These are phyloP conservation scores for Monodelphis domestica DNA, from an alignment of 2,797 vertebrate species.

Conservation along the genomic window DNA sequence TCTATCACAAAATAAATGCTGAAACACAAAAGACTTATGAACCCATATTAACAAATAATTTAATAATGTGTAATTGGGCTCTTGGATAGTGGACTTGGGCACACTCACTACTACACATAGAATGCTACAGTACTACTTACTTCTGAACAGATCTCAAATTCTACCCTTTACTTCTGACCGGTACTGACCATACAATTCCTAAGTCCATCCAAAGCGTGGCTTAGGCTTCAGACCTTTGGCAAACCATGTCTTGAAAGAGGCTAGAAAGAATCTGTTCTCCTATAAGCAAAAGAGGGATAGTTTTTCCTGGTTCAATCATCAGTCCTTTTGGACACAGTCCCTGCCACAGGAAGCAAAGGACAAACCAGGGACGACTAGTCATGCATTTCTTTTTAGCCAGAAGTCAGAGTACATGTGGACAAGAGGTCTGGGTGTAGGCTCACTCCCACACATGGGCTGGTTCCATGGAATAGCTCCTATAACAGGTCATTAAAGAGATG, in stretches of 20 bases:
- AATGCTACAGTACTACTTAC: neutral
- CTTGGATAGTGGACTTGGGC: neutral
- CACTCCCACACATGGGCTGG: neutral
- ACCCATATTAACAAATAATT: neutral
- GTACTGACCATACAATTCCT: neutral
- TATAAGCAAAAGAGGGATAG: neutral
- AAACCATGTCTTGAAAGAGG: neutral
- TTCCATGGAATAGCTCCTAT: neutral
- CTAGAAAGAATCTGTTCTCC: no score
- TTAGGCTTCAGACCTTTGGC: neutral
- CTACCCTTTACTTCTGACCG: neutral
- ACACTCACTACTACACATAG: neutral
- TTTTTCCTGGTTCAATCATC: neutral
- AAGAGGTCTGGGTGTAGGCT: neutral
- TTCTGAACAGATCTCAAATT: neutral
- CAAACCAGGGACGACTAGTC: neutral
- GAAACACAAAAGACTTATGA: neutral
- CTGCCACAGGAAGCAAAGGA: neutral
- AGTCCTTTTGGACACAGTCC: neutral
- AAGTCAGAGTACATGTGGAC: neutral
- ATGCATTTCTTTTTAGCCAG: neutral
- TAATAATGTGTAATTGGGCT: neutral
- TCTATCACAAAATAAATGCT: neutral
- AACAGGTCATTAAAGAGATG: neutral
- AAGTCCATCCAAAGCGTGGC: neutral